phyloP scores from a whole-genome alignment of 2,797 vertebrate genomes.

The Pipistrellus pipistrellus region DNA sequence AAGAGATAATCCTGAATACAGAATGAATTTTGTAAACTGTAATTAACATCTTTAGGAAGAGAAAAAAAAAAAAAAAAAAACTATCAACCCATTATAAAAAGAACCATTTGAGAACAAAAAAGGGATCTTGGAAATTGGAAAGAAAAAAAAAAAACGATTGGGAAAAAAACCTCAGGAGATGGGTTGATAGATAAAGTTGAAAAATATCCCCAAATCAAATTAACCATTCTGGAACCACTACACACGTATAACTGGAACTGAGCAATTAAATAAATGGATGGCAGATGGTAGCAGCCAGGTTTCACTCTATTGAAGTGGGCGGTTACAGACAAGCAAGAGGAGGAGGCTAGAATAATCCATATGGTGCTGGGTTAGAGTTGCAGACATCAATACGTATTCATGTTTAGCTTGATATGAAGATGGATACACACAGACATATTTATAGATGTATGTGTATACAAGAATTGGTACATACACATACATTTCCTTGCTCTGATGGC shows the following conservation, averaged over 20 bases:
- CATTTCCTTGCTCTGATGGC: background rate
- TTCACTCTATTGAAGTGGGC: background rate
- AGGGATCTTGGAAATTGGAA: background rate
- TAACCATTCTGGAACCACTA: constrained; percentile 29
- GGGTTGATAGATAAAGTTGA: background rate
- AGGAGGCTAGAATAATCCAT: background rate
- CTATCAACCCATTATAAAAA: background rate
- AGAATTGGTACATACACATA: background rate
- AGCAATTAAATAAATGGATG: background rate
- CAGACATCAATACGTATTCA: background rate
- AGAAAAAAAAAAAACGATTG: background rate
- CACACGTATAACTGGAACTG: background rate
- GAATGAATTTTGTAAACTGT: background rate
- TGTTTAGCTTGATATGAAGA: background rate
- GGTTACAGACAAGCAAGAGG: background rate
- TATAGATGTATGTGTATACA: background rate
- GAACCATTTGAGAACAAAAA: background rate
- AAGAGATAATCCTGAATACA: background rate
- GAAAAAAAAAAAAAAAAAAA: background rate
- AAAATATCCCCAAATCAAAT: constrained; percentile 31
- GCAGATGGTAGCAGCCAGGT: background rate
- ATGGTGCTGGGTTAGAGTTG: background rate
- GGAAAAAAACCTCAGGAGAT: background rate
- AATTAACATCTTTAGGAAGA: background rate
- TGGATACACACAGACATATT: background rate